Conservation (phyloP, 1,140 invertebrate species). For the Phenacoccus solenopsis region DNA sequence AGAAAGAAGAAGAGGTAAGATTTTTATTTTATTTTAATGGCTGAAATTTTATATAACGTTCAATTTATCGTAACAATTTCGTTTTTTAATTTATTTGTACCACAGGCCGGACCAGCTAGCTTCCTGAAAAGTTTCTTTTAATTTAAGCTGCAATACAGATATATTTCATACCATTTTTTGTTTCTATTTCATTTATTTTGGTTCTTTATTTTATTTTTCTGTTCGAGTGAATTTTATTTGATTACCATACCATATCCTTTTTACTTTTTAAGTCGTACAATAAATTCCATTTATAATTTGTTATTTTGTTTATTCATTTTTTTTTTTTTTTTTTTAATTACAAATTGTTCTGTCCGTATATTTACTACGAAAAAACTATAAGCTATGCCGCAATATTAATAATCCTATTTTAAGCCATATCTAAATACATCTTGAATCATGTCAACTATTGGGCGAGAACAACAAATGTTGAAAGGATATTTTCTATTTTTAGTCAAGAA, state of each 20-base stretch:
- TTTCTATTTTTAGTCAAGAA: too few relatives aligned
- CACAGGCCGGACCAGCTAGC: slow-evolving; percentile 67
- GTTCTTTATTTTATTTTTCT: slow-evolving; percentile 6
- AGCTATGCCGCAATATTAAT: too few relatives aligned
- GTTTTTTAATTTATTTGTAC: neutral
- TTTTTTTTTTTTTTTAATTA: neutral
- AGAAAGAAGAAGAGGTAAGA: slow-evolving; percentile 19
- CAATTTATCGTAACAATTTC: neutral
- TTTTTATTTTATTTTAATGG: neutral
- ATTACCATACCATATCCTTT: neutral
- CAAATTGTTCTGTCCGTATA: neutral
- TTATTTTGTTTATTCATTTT: neutral
- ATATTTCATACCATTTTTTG: neutral
- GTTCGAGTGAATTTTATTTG: slow-evolving; percentile 11
- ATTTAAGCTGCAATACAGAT: slow-evolving; percentile 29
- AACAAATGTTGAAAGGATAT: too few relatives aligned
- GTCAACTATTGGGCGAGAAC: too few relatives aligned
- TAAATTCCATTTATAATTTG: neutral
- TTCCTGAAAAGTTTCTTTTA: slow-evolving; percentile 85
- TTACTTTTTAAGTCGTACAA: neutral
- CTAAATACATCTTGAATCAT: too few relatives aligned
- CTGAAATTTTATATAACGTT: neutral
- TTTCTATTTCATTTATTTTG: neutral
- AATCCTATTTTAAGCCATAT: too few relatives aligned
- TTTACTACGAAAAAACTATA: too few relatives aligned